A percentile compares a stretch with the other conserved stretches of the same genome.
These are phyloP conservation scores for Drosophila atroscutellata DNA, from an alignment of 2,888 invertebrate genomes.

Conservation along the genomic window DNA sequence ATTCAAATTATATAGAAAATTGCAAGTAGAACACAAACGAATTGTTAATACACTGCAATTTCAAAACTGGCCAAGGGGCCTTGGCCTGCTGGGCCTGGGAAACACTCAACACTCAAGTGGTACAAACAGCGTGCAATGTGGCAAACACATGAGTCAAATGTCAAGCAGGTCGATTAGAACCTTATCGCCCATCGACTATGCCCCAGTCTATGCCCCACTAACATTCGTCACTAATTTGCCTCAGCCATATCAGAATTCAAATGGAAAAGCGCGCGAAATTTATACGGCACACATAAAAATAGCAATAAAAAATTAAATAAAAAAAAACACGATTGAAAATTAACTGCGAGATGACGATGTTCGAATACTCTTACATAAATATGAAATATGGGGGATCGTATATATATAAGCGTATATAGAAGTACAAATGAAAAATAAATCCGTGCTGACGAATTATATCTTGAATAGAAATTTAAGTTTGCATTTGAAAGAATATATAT, in stretches of 20 bases:
- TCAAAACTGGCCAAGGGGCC: conserved; percentile 18
- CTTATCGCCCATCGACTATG: conserved; percentile 46
- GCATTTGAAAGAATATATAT: background rate
- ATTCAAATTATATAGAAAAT: conserved; percentile 75
- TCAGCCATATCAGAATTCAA: conserved; percentile 61
- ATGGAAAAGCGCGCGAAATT: conserved; percentile 74
- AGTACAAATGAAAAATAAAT: background rate
- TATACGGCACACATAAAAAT: conserved; percentile 39
- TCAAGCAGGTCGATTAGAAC: conserved; percentile 34
- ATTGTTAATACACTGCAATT: conserved; percentile 58
- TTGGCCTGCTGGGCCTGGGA: conserved; percentile 59
- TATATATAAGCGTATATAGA: background rate
- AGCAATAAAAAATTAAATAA: background rate
- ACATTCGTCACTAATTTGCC: conserved; percentile 38
- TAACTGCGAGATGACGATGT: background rate
- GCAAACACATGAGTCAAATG: conserved; percentile 69
- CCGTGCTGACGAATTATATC: background rate
- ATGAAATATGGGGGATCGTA: background rate
- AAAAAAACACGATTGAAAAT: background rate
- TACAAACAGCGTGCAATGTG: conserved; percentile 61
- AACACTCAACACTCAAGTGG: conserved; percentile 69
- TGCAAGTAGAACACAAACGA: conserved; percentile 74
- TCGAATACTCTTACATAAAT: conserved; percentile 1
- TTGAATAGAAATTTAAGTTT: background rate
- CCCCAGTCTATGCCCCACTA: conserved; percentile 35